Conservation (phyloP, 2,797 vertebrate genomes). For the Sardinella longiceps region DNA sequence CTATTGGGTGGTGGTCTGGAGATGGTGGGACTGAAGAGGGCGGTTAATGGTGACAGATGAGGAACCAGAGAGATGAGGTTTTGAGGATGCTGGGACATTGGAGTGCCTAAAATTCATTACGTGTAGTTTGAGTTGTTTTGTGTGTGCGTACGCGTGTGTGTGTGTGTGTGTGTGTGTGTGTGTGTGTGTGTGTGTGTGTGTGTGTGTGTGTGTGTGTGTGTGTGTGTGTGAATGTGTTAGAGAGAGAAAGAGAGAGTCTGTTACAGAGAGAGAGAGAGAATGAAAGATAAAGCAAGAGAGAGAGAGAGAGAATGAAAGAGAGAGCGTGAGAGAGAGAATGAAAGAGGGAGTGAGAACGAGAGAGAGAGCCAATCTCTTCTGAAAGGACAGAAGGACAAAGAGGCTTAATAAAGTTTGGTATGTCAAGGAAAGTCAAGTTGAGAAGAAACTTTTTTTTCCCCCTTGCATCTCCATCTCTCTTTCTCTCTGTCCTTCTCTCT, state of each 20-base stretch:
- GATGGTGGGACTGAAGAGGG: not conserved
- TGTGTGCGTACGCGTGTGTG: too few species aligned
- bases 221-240: not conserved
- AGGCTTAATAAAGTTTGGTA: slow-evolving; percentile 20
- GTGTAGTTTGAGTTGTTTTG: not conserved
- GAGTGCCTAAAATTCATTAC: not conserved
- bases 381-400: not conserved
- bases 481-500: not conserved
- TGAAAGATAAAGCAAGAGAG: not conserved
- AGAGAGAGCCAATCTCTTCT: not conserved
- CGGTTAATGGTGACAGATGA: not conserved
- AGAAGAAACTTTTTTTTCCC: not conserved
- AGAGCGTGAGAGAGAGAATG: too few species aligned
- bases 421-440: not conserved
- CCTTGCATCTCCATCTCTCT: not conserved
- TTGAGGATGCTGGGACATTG: not conserved
- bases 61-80: not conserved
- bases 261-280: too few species aligned
- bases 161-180: not conserved
- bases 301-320: too few species aligned
- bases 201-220: slow-evolving; percentile 14
- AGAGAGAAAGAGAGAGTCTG: too few species aligned
- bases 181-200: not conserved
- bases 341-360: too few species aligned
- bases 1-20: not conserved